Percentiles rank a stretch among this genome's conserved stretches.
Conservation (phyloP, 2,113 vertebrate genomes). For the Nestor notabilis region DNA sequence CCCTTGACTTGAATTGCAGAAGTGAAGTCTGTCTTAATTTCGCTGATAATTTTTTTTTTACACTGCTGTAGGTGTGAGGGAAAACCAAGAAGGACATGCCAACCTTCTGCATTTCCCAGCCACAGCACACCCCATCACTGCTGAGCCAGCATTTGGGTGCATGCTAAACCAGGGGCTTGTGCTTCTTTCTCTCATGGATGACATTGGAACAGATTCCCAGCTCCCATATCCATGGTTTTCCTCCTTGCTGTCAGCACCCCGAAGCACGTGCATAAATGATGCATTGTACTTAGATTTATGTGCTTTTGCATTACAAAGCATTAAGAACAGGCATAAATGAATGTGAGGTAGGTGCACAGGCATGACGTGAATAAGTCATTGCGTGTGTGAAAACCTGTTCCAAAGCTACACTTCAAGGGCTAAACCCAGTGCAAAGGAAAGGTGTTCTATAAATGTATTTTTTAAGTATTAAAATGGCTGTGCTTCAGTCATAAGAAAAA, state of each 20-base stretch:
- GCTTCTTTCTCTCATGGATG: not conserved
- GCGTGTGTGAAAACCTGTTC: rapidly evolving
- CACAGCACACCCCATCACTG: not conserved
- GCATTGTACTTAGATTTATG: not conserved
- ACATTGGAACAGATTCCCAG: not conserved
- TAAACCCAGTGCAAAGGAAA: not conserved
- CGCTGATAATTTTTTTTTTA: not conserved
- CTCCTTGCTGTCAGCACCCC: not conserved
- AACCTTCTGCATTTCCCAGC: not conserved
- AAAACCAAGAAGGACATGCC: not conserved
- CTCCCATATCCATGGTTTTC: not conserved
- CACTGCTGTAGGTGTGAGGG: not conserved
- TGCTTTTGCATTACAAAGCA: not conserved
- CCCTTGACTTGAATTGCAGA: not conserved
- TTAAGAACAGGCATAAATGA: not conserved
- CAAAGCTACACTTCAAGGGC: not conserved
- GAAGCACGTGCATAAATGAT: not conserved
- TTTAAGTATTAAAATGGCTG: not conserved
- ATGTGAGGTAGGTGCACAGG: not conserved
- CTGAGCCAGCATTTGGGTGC: not conserved
- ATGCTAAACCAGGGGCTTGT: not conserved
- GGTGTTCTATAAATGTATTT: not conserved
- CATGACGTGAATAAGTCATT: not conserved
- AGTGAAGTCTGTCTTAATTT: not conserved
- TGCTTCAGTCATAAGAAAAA: not conserved